These are phyloP conservation scores for Ceratina japonica DNA, from an alignment of 1,140 invertebrate genomes.

Conservation along the genomic window DNA sequence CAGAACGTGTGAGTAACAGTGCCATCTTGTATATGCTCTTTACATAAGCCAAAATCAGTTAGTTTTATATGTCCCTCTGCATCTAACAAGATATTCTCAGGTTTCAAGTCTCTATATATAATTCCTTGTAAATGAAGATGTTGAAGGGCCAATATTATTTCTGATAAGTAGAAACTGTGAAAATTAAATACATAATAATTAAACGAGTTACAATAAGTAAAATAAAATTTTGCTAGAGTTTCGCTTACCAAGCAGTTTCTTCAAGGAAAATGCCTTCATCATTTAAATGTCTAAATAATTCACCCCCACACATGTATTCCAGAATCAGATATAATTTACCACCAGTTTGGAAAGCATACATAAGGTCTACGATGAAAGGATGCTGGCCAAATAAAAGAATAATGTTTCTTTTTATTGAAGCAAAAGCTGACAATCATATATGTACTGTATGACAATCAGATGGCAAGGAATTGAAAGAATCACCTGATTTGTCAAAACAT, in stretches of 20 bases:
- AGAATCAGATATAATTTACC: conserved; percentile 98
- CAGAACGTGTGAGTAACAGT: conserved; percentile 99
- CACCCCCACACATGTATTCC: conserved; percentile 98
- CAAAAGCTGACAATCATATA: not conserved
- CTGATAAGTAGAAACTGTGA: conserved; percentile 97
- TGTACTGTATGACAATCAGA: not conserved
- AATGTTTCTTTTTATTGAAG: too few relatives aligned
- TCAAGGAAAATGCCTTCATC: conserved; percentile 98
- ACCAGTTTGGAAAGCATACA: conserved; percentile 99
- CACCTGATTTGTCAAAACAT: not conserved
- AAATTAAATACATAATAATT: conserved; percentile 52
- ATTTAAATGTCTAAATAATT: conserved; percentile 99
- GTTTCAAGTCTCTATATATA: conserved; percentile 99
- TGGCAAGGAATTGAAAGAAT: conserved; percentile 13
- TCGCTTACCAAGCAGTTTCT: conserved; percentile 93
- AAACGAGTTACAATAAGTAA: not conserved
- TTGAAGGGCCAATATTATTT: conserved; percentile 98
- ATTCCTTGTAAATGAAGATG: conserved; percentile 98
- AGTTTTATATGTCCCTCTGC: conserved; percentile 97
- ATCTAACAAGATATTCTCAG: conserved; percentile 98
- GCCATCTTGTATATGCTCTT: conserved; percentile 97
- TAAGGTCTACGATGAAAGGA: conserved; percentile 99
- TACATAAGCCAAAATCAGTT: conserved; percentile 99
- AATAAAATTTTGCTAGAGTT: not conserved
- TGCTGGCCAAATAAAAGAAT: conserved; percentile 83